Conservation (phyloP, 1,140 invertebrate genomes). For the Homalodisca vitripennis region DNA sequence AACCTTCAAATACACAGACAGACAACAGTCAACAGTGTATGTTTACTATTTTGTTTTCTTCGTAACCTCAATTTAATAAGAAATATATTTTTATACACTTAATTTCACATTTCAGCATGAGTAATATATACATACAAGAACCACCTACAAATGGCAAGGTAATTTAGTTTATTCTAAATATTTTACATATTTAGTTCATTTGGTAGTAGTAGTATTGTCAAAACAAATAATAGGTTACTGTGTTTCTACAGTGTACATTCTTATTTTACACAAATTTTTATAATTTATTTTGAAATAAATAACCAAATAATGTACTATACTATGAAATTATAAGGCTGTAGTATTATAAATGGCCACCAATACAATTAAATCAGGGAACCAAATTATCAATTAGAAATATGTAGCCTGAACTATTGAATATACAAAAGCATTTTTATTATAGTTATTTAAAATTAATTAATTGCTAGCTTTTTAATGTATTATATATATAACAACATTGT, state of each 20-base stretch:
- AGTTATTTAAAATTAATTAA: too few relatives aligned
- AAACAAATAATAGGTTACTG: not conserved
- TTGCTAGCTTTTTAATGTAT: too few relatives aligned
- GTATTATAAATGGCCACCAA: too few relatives aligned
- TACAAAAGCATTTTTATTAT: too few relatives aligned
- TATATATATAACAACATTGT: too few relatives aligned
- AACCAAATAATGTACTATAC: not conserved
- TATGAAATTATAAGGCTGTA: not conserved
- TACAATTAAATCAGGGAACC: too few relatives aligned
- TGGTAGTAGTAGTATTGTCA: not conserved
- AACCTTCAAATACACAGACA: too few relatives aligned
- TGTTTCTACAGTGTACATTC: not conserved
- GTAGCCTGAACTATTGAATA: not conserved
- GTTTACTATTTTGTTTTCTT: too few relatives aligned
- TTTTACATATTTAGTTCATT: not conserved
- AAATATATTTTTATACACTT: too few relatives aligned
- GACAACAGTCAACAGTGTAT: too few relatives aligned
- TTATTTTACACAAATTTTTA: not conserved
- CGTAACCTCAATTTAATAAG: too few relatives aligned
- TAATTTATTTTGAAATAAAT: not conserved
- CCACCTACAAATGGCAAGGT: conserved; percentile 94
- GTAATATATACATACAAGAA: conserved; percentile 96
- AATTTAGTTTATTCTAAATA: conserved; percentile 41
- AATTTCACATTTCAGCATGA: too few relatives aligned
- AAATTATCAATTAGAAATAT: not conserved